Evolutionary conservation across 1,140 invertebrate species (phyloP).

Genomic region (Drosophila grimshawi): DNA sequence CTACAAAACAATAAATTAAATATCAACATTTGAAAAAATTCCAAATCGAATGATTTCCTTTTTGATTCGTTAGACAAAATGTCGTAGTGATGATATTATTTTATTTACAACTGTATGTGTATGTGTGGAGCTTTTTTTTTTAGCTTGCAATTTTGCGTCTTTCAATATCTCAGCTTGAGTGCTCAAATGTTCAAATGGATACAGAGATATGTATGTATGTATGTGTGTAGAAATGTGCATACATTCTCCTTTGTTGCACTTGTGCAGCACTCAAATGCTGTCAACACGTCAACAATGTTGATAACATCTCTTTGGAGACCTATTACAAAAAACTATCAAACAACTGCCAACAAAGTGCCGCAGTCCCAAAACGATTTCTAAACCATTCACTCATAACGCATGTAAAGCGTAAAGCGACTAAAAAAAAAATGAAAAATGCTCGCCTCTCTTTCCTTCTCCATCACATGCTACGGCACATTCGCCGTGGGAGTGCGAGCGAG

Average conservation of each 20-base stretch:
- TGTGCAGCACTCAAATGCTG: slow-evolving; percentile 29
- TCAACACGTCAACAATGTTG: slow-evolving; percentile 45
- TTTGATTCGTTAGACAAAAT: no score
- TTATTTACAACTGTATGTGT: not conserved
- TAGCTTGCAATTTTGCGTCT: no score
- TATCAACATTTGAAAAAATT: no score
- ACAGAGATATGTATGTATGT: not conserved
- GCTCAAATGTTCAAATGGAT: not conserved
- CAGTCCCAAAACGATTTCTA: slow-evolving; percentile 55
- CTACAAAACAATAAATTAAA: no score
- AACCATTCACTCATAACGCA: slow-evolving; percentile 51
- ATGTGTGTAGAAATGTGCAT: not conserved
- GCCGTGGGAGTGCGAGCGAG: slow-evolving; percentile 5
- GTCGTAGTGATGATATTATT: no score
- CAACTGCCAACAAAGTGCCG: slow-evolving; percentile 47
- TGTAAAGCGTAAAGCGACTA: slow-evolving; percentile 36
- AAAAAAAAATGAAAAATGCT: slow-evolving; percentile 17
- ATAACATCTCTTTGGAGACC: slow-evolving; percentile 49
- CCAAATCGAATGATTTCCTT: no score
- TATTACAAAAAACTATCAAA: slow-evolving; percentile 47
- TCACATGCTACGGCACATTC: slow-evolving; percentile 19
- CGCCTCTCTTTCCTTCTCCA: slow-evolving; percentile 1
- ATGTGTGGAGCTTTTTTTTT: not conserved
- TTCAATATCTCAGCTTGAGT: no score
- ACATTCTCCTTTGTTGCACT: slow-evolving; percentile 39